Evolutionary conservation across 2,113 vertebrate species (phyloP), one percentile per base, ranked within the genome.

Genomic region (Mormyrus lacerda): DNA sequence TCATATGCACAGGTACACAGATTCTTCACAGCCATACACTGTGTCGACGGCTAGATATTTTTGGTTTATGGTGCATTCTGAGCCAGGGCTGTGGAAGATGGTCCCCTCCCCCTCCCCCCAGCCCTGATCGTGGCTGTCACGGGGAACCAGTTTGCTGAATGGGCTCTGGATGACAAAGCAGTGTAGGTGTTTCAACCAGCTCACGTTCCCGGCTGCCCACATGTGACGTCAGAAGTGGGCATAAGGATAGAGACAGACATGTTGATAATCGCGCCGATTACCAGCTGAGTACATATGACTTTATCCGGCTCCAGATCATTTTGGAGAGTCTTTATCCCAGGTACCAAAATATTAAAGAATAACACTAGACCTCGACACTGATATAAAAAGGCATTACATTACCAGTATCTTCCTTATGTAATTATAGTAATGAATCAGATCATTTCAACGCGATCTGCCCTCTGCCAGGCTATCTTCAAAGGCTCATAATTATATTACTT

Each of bases 351-450:
- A 85, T 53, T 21, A 61, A n/a, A 47, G 31, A 44, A 82, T 58
- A 61, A 45, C 27, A 15, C 47, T 4, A 73, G 31, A 27, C 88
- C n/a, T 55, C n/a, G 5, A 89, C 35, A 35, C 19, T 35, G 39
- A n/a, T 44, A 39, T 27, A 24, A 87, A 65, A 42, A 65, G 87
- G 55, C 19, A 53, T 45, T 19, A 61, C 42, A 87, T 87, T 61
- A 42, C 53, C 87, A 27, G 55, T 42, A 87, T 53, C 51, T 84
- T 44, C 88, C 51, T 61, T 89, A 45, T 55, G 88, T 89, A 58
- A 61, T 61, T 84, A 89, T 13, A 85, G 35, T 89, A 47, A 89
- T 89, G 50, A 84, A 89, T 89, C 76, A 58, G 76, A 89, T 58
- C 79, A 31, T 85, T 82, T 58, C 51, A 19, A 58, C 13, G 42